Percentiles rank a stretch among this genome's conserved stretches.
Evolutionary conservation across 1,140 invertebrate genomes (phyloP).

Genomic region (Lepidurus arcticus): DNA sequence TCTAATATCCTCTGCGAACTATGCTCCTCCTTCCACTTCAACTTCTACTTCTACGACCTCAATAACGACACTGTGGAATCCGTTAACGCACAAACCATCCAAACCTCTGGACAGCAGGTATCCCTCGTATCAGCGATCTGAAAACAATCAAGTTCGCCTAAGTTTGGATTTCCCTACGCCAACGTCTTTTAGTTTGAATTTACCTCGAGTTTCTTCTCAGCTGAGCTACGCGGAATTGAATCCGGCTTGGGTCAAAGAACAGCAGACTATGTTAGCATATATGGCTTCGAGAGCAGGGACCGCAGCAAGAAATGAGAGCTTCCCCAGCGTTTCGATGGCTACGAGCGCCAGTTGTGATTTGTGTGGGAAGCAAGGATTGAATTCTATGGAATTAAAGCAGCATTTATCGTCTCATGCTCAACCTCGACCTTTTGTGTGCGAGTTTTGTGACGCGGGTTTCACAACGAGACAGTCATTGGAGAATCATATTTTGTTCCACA

Average conservation of each 20-base stretch:
- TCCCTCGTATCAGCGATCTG: slow-evolving; percentile 9
- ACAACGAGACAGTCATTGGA: slow-evolving; percentile 39
- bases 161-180: slow-evolving; percentile 10
- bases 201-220: neutral
- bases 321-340: neutral
- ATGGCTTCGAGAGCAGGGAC: neutral
- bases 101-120: neutral
- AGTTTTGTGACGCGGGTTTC: slow-evolving; percentile 43
- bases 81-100: slow-evolving; percentile 3
- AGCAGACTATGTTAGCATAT: neutral
- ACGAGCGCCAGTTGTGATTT: slow-evolving; percentile 3
- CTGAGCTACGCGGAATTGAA: neutral
- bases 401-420: slow-evolving; percentile 41
- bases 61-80: neutral
- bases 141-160: neutral
- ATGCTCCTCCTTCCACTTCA: neutral
- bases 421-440: slow-evolving; percentile 42
- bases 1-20: neutral
- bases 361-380: slow-evolving; percentile 6
- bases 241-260: neutral
- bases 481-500: slow-evolving; percentile 40
- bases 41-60: neutral
- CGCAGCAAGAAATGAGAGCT: neutral
- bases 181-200: slow-evolving; percentile 19
- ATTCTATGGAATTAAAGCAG: slow-evolving; percentile 35